Percentiles rank a stretch among this genome's conserved stretches.
phyloP scores from a whole-genome alignment of 2,888 invertebrate genomes.

The Diarsia dahlii region DNA sequence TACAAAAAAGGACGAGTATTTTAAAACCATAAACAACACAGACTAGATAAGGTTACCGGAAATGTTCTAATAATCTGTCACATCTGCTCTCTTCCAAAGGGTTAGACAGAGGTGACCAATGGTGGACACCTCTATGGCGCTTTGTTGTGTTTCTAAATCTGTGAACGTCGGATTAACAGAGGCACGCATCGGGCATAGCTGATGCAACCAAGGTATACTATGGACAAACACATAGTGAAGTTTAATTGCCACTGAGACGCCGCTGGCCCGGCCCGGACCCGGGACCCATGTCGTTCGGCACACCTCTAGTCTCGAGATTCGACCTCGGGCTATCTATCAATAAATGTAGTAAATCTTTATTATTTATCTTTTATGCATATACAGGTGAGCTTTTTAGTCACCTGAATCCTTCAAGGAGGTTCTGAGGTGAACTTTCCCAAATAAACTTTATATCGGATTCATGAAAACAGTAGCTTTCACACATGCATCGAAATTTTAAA shows the following conservation, averaged over 20 bases:
- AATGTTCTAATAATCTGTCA: neutral
- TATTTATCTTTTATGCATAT: neutral
- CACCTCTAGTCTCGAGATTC: slow-evolving; percentile 62
- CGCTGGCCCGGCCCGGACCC: slow-evolving; percentile 56
- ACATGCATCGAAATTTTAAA: neutral
- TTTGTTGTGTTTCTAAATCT: neutral
- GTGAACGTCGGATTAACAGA: neutral
- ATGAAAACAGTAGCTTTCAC: neutral
- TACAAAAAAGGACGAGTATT: neutral
- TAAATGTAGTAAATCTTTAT: slow-evolving; percentile 2
- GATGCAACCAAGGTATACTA: slow-evolving; percentile 39
- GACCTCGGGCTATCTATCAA: slow-evolving; percentile 28
- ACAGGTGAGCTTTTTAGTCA: neutral
- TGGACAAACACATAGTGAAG: slow-evolving; percentile 90
- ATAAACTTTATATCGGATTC: neutral
- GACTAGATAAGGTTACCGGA: neutral
- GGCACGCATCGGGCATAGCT: slow-evolving; percentile 2
- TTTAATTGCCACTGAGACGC: slow-evolving; percentile 91
- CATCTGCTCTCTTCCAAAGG: neutral
- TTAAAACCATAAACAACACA: neutral
- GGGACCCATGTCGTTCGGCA: slow-evolving; percentile 70
- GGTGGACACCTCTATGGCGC: neutral
- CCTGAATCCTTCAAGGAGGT: neutral
- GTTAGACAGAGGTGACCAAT: neutral
- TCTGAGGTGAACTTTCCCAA: neutral